phyloP scores from a whole-genome alignment of 2,113 vertebrate genomes.

The Syngnathus scovelli region DNA sequence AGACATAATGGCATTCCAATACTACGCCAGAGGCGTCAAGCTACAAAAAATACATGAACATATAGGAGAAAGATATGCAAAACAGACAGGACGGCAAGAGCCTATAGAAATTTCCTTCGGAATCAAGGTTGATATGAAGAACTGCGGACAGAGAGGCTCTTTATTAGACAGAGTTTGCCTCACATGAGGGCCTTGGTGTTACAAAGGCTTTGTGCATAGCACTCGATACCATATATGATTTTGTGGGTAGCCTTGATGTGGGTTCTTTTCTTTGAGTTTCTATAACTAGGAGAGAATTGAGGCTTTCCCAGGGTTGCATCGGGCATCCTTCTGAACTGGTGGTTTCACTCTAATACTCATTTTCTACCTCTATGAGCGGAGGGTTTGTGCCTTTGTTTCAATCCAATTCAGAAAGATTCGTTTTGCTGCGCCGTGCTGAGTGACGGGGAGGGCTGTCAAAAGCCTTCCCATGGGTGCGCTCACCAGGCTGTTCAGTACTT shows the following conservation, averaged over 20 bases:
- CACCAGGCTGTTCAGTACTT: slow-evolving; percentile 60
- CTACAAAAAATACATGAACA: slow-evolving; percentile 25
- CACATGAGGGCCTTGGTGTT: background rate
- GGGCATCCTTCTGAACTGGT: slow-evolving; percentile 7
- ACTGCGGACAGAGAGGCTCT: background rate
- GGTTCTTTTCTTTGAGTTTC: slow-evolving; percentile 26
- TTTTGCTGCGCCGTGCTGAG: slow-evolving; percentile 40
- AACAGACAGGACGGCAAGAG: background rate
- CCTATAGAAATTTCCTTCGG: background rate
- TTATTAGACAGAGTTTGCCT: slow-evolving; percentile 1
- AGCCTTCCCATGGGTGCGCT: slow-evolving; percentile 61
- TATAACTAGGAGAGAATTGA: slow-evolving; percentile 7
- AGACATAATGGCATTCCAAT: slow-evolving; percentile 52
- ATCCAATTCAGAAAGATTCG: slow-evolving; percentile 51
- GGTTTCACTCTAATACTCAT: slow-evolving; percentile 10
- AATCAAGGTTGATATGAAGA: background rate
- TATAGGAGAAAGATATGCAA: slow-evolving; percentile 1
- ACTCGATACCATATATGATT: slow-evolving; percentile 16
- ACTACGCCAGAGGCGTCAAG: slow-evolving; percentile 19
- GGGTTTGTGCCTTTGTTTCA: slow-evolving; percentile 42
- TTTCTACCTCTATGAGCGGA: slow-evolving; percentile 8
- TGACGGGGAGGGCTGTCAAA: slow-evolving; percentile 60
- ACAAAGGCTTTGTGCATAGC: slow-evolving; percentile 23
- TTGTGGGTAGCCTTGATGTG: slow-evolving; percentile 16
- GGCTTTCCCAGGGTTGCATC: background rate